These are phyloP conservation scores for Ciconia stormi DNA, from an alignment of 2,113 vertebrate species.

Conservation along the genomic window DNA sequence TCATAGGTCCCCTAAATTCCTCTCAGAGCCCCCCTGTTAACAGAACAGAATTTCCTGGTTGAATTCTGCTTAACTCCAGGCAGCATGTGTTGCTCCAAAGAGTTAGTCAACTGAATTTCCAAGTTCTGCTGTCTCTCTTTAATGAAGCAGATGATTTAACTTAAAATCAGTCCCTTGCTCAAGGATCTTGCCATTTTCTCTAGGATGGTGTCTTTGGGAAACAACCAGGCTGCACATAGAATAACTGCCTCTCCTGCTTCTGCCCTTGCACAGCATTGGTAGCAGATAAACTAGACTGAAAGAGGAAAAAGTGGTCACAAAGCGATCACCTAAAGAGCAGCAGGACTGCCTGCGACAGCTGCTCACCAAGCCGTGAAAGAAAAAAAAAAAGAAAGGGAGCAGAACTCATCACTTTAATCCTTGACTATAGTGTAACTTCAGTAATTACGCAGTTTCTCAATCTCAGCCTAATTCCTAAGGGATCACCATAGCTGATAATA, in stretches of 20 bases:
- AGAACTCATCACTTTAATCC: conserved; percentile 14
- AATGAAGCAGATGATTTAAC: not conserved
- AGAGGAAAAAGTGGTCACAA: not conserved
- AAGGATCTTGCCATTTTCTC: not conserved
- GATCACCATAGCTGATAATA: not conserved
- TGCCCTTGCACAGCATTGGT: not conserved
- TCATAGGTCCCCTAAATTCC: not conserved
- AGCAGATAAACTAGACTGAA: not conserved
- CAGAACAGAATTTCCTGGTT: not conserved
- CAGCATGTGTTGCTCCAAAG: fast-evolving
- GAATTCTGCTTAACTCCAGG: not conserved
- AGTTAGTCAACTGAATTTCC: not conserved
- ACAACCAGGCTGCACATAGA: not conserved
- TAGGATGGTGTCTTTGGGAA: not conserved
- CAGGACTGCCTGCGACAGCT: not conserved
- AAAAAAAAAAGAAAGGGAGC: not conserved
- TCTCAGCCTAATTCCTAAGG: not conserved
- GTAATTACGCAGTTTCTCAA: not conserved
- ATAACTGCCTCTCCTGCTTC: not conserved
- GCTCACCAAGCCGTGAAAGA: not conserved
- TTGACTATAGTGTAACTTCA: not conserved
- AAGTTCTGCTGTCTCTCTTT: not conserved
- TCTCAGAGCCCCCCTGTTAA: not conserved
- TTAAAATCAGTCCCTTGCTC: not conserved
- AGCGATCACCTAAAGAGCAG: not conserved